Evolutionary conservation across 1,140 invertebrate species (phyloP), one percentile per base, ranked within the genome.

Genomic region (Laupala kohalensis): DNA sequence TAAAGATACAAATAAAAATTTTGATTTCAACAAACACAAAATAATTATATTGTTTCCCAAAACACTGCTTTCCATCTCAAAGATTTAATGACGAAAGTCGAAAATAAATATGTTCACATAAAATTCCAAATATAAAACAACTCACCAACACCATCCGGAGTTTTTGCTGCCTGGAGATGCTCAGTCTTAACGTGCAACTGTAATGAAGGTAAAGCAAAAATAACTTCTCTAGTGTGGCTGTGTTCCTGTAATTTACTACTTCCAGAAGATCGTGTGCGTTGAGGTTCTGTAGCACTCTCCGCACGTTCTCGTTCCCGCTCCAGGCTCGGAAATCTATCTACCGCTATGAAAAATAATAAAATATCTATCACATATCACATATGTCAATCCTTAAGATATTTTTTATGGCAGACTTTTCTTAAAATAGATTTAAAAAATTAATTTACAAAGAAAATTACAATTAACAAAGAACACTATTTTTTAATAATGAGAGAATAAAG

Each of bases 131-230:
- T 37, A 27, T 12, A 19, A 1, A 28, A 5, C 6, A 24, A 23
- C 66, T 71, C 37, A 73, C 73, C 69, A 64, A 30, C 27, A 15
- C 69, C 68, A n/a, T 71, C 71, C 29, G 73, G 75, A 25, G 73
- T 66, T 37, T 67, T 71, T 13, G 74, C 75, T 26, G 86, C 86
- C 83, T 96, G 94, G 65, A 91, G 83, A 81, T 98, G 96, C 78
- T 95, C 92, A 3, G 95, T 97, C 83, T 96, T 94, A 62, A 98
- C 86, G 78, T 96, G 92, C 73, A 98, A 83, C 82, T 96, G 94
- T 75, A 98, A 83, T 24, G 92, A 92, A 0, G 96, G 96, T 73
- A 98, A 81, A 6, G 94, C 93, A 84, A 98, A 98, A 78, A 98
- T 97, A 5, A 96, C 92, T 84, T 98, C 96, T 30, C 93, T 87